Percentiles rank a stretch among this genome's conserved stretches.
Evolutionary conservation across 2,797 vertebrate species (phyloP).

Genomic region (Crypturellus tataupa): DNA sequence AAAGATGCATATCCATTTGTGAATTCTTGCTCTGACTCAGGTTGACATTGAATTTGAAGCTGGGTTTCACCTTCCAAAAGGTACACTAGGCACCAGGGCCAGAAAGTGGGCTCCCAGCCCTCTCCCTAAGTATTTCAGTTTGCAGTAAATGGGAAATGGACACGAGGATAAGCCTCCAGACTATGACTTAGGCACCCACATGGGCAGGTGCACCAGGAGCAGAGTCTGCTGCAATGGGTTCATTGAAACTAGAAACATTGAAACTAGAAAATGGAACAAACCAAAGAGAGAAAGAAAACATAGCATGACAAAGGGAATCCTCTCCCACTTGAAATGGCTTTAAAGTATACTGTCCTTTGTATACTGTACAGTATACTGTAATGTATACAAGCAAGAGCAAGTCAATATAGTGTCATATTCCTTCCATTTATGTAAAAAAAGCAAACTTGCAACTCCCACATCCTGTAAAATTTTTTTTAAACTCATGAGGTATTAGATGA

Average conservation of each 20-base stretch:
- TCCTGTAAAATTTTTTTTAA: neutral
- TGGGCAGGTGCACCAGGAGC: neutral
- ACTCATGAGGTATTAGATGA: neutral
- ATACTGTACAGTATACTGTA: no score
- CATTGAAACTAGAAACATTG: neutral
- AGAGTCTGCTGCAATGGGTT: neutral
- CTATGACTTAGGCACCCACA: neutral
- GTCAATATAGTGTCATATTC: neutral
- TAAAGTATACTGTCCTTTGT: neutral
- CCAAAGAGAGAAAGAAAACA: neutral
- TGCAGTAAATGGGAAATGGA: neutral
- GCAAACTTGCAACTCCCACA: neutral
- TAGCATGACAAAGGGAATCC: neutral
- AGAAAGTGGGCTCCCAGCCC: neutral
- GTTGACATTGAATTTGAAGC: neutral
- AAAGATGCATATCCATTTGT: neutral
- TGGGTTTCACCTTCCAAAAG: accelerated
- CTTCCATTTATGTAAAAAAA: neutral
- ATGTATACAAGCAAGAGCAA: neutral
- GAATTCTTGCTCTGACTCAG: neutral
- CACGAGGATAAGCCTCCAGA: neutral
- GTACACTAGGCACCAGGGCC: neutral
- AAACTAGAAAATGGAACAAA: neutral
- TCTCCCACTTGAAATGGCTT: neutral
- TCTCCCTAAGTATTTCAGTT: neutral